phyloP scores from a whole-genome alignment of 2,113 vertebrate genomes.

The Phrynosoma platyrhinos region DNA sequence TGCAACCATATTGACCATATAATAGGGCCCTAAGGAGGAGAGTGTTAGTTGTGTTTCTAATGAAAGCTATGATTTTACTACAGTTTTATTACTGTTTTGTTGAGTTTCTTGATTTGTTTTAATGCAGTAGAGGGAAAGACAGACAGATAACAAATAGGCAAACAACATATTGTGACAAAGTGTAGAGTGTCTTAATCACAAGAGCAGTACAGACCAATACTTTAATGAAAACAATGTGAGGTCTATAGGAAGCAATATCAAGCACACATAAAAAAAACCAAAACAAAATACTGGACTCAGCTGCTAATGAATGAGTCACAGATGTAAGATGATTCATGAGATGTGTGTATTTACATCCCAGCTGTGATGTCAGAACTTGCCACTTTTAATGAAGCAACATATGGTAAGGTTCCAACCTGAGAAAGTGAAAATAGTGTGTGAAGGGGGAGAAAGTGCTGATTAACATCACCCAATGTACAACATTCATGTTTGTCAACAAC shows the following conservation, averaged over 20 bases:
- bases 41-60: too few species aligned
- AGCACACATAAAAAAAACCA: neutral
- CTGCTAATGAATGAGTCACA: constrained; percentile 21
- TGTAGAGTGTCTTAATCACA: neutral
- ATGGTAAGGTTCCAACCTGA: constrained; percentile 13
- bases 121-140: too few species aligned
- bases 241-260: neutral
- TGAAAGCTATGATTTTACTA: too few species aligned
- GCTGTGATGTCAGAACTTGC: constrained; percentile 5
- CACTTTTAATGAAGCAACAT: neutral
- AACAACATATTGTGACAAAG: neutral
- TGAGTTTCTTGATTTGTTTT: too few species aligned
- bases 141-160: too few species aligned
- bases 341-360: constrained; percentile 2
- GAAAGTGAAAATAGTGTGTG: constrained; percentile 4
- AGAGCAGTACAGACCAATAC: neutral
- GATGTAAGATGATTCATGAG: neutral
- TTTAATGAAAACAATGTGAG: neutral
- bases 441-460: constrained; percentile 21
- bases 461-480: constrained; percentile 27
- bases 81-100: too few species aligned
- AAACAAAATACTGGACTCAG: neutral
- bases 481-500: constrained; percentile 3
- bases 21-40: too few species aligned
- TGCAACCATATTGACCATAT: too few species aligned